A percentile compares a stretch with the other conserved stretches of the same genome.
Evolutionary conservation across 23 tunicate species (phyloP).

Genomic region (Styela plicata): DNA sequence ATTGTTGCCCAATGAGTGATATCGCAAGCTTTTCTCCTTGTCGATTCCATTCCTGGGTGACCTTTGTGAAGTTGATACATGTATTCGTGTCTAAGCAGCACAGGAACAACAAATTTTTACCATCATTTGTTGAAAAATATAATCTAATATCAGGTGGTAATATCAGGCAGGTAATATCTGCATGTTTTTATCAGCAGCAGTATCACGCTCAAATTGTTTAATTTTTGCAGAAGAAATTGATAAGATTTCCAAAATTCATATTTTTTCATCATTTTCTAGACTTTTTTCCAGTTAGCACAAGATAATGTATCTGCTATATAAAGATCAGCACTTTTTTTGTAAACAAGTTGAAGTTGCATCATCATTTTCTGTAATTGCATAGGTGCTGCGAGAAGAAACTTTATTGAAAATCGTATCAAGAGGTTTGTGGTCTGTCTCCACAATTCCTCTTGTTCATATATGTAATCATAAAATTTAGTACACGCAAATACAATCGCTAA

Average conservation of each 20-base stretch:
- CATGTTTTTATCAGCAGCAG: constrained; percentile 15
- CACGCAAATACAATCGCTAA: background rate
- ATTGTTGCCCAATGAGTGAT: constrained; percentile 38
- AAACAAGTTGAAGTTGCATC: constrained; percentile 31
- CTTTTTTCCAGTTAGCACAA: constrained; percentile 33
- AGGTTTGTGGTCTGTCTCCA: constrained; percentile 54
- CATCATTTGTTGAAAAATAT: constrained; percentile 34
- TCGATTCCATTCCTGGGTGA: constrained; percentile 41
- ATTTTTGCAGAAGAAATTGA: constrained; percentile 26
- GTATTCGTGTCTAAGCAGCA: background rate
- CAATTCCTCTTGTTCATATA: background rate
- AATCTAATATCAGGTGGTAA: background rate
- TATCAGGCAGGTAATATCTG: constrained; percentile 23
- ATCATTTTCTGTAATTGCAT: constrained; percentile 43
- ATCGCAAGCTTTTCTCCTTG: constrained; percentile 38
- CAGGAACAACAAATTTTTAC: constrained; percentile 12
- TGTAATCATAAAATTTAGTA: background rate
- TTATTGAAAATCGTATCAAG: constrained; percentile 34
- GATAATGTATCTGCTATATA: constrained; percentile 51
- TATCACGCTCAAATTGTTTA: constrained; percentile 23
- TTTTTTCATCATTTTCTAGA: background rate
- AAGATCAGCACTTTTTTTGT: constrained; percentile 18
- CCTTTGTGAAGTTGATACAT: constrained; percentile 41
- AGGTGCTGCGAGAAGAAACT: constrained; percentile 38
- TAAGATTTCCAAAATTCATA: constrained; percentile 12